Evolutionary conservation across 2,113 vertebrate genomes (phyloP).

Genomic region (Poicephalus meyeri): DNA sequence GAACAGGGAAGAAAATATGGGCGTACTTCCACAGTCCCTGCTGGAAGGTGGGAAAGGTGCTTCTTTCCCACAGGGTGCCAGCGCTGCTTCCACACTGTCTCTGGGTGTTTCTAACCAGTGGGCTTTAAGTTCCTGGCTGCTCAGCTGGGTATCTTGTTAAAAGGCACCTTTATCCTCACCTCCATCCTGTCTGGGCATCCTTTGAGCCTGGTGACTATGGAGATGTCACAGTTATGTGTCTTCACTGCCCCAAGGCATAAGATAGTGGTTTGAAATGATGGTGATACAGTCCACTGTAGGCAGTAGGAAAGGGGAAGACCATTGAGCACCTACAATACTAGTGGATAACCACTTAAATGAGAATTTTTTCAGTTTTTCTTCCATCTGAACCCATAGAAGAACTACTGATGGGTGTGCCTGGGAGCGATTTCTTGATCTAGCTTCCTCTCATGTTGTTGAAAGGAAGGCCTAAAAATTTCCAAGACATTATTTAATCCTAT

Average conservation of each 20-base stretch:
- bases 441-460: background rate
- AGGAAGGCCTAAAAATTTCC: background rate
- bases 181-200: background rate
- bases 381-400: background rate
- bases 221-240: background rate
- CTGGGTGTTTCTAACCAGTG: background rate
- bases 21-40: background rate
- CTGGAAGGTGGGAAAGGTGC: background rate
- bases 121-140: background rate
- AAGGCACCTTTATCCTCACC: background rate
- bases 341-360: background rate
- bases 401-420: background rate
- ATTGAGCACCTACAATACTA: background rate
- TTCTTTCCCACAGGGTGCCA: fast-evolving
- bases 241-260: background rate
- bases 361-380: background rate
- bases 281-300: background rate
- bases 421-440: background rate
- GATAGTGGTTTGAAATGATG: background rate
- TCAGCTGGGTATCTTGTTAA: background rate
- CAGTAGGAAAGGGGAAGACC: background rate
- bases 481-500: background rate
- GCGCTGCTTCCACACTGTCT: fast-evolving
- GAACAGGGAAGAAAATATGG: background rate
- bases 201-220: background rate